A percentile compares a stretch with the other conserved stretches of the same genome.
Evolutionary conservation across 1,140 invertebrate genomes (phyloP).

Genomic region (Pemphigus obesinymphae): DNA sequence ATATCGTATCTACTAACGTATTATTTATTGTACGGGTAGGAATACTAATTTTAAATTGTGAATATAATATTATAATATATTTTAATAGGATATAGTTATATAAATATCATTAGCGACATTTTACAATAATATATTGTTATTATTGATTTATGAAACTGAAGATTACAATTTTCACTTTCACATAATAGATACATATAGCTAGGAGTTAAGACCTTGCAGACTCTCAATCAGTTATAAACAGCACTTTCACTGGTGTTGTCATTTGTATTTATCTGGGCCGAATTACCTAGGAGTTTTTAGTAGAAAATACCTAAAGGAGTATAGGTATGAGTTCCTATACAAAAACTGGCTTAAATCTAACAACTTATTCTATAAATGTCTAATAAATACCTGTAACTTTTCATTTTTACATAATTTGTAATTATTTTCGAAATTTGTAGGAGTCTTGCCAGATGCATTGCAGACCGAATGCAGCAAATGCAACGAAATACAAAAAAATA

Average conservation of each 20-base stretch:
- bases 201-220: background rate
- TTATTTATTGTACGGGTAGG: too few species aligned
- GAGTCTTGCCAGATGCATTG: slow-evolving; percentile 59
- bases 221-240: background rate
- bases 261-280: background rate
- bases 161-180: slow-evolving; percentile 7
- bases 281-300: background rate
- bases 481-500: slow-evolving; percentile 56
- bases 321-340: too few species aligned
- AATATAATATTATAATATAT: too few species aligned
- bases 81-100: too few species aligned
- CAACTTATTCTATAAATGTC: background rate
- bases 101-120: background rate
- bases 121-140: background rate
- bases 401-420: too few species aligned
- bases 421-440: slow-evolving; percentile 48
- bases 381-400: too few species aligned
- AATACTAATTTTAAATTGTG: too few species aligned
- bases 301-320: background rate
- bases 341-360: background rate
- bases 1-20: too few species aligned
- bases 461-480: slow-evolving; percentile 61
- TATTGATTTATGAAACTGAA: background rate
- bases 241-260: slow-evolving; percentile 1
- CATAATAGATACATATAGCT: background rate